Evolutionary conservation across 64 coral and sea anemone genomes (phyloP).

Genomic region (Cladopsammia gracilis): DNA sequence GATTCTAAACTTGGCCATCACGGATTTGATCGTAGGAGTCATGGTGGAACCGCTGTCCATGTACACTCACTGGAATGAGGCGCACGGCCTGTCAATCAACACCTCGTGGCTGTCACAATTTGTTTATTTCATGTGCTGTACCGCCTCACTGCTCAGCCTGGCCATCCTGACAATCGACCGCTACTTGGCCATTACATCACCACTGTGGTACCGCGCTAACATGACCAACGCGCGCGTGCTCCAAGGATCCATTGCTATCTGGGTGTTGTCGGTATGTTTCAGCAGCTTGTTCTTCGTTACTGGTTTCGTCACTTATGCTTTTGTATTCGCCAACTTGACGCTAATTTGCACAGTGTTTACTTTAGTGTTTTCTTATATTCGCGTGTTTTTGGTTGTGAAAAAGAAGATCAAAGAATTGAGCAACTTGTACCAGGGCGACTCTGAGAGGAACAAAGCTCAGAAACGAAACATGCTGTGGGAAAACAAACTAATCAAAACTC

Average conservation of each 20-base stretch:
- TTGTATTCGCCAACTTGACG: conserved; percentile 88
- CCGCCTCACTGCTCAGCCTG: conserved; percentile 84
- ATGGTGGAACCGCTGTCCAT: conserved; percentile 89
- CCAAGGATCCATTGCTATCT: conserved; percentile 52
- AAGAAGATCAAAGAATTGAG: conserved; percentile 39
- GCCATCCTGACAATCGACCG: conserved; percentile 81
- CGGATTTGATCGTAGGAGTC: conserved; percentile 72
- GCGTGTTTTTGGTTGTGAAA: conserved; percentile 74
- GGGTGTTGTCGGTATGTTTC: conserved; percentile 66
- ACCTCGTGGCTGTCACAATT: conserved; percentile 87
- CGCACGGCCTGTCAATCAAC: conserved; percentile 42
- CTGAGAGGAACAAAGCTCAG: conserved; percentile 50
- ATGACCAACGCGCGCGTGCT: conserved; percentile 55
- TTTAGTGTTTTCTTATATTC: conserved; percentile 87
- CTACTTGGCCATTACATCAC: conserved; percentile 80
- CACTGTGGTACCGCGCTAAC: conserved; percentile 84
- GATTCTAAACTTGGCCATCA: conserved; percentile 72
- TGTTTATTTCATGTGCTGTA: conserved; percentile 89
- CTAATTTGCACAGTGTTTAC: conserved; percentile 79
- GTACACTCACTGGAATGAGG: conserved; percentile 71
- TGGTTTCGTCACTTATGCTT: conserved; percentile 91
- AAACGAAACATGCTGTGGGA: conserved; percentile 77
- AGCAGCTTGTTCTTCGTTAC: conserved; percentile 74
- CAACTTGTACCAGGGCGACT: conserved; percentile 13
- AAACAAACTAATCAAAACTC: conserved; percentile 82